Evolutionary conservation across 2,888 invertebrate genomes (phyloP).

Genomic region (Drosophila hawaiiensis): DNA sequence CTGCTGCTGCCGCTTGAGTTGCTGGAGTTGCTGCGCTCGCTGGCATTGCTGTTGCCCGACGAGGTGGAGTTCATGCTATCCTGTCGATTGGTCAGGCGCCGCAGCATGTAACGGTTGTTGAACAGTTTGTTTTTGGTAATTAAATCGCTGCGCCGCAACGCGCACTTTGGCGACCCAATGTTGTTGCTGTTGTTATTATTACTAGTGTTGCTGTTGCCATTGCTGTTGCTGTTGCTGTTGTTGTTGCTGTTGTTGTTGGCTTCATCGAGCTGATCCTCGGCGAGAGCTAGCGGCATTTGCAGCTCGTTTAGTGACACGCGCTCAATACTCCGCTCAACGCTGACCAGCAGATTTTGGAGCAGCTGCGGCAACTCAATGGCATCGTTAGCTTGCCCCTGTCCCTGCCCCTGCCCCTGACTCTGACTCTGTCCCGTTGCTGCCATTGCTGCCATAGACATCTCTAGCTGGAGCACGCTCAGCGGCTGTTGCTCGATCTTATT

Average conservation of each 20-base stretch:
- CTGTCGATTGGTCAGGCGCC: conserved; percentile 84
- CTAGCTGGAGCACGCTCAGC: conserved; percentile 84
- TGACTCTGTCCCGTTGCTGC: conserved; percentile 35
- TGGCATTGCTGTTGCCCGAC: conserved; percentile 83
- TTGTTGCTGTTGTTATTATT: conserved; percentile 59
- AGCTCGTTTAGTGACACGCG: conserved; percentile 89
- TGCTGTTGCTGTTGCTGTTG: conserved; percentile 35
- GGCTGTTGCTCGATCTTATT: conserved; percentile 71
- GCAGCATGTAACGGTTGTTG: conserved; percentile 85
- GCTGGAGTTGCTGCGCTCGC: conserved; percentile 78
- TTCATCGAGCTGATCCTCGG: conserved; percentile 71
- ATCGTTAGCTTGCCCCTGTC: conserved; percentile 47
- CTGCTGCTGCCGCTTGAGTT: conserved; percentile 81
- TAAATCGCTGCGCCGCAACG: conserved; percentile 85
- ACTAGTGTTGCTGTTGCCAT: conserved; percentile 39
- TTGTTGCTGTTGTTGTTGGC: conserved; percentile 40
- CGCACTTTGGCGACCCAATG: conserved; percentile 85
- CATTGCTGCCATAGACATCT: conserved; percentile 74
- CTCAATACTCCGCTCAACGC: conserved; percentile 90
- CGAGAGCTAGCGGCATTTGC: conserved; percentile 87
- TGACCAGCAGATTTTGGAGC: conserved; percentile 88
- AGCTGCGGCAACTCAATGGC: conserved; percentile 87
- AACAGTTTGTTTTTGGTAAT: conserved; percentile 85
- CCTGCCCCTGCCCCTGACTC: conserved; percentile 55
- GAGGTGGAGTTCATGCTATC: conserved; percentile 84